phyloP scores from a whole-genome alignment of 2,797 vertebrate species.

The Rhinophrynus dorsalis region DNA sequence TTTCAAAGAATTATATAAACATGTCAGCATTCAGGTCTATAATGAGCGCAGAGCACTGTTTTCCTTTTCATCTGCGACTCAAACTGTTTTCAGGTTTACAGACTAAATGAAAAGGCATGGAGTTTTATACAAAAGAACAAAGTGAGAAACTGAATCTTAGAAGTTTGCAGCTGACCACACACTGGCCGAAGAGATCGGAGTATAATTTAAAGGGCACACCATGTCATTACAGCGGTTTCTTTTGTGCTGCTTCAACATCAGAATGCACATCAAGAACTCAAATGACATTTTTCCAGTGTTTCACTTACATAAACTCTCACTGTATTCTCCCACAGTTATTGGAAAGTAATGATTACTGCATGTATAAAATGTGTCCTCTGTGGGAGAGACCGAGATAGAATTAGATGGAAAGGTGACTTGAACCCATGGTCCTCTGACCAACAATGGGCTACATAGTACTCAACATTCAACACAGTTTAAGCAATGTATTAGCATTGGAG shows the following conservation, averaged over 20 bases:
- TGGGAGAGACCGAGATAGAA: no score
- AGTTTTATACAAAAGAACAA: background rate
- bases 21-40: background rate
- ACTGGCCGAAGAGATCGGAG: background rate
- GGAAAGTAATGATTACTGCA: no score
- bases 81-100: background rate
- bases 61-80: background rate
- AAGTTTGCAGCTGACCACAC: background rate
- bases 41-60: constrained; percentile 2
- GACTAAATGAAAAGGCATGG: background rate
- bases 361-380: no score
- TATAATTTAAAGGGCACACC: background rate
- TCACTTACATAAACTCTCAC: no score
- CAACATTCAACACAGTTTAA: no score
- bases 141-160: no score
- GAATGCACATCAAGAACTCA: background rate
- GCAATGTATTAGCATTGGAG: no score
- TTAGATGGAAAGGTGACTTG: no score
- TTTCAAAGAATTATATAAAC: background rate
- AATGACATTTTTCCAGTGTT: background rate
- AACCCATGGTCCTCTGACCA: no score
- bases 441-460: no score
- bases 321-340: no score
- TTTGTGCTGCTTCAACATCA: background rate
- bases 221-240: constrained; percentile 11